Base-by-base conservation (phyloP, 2,113 vertebrate species). In the Ptilorrhoa leucosticta region DNA sequence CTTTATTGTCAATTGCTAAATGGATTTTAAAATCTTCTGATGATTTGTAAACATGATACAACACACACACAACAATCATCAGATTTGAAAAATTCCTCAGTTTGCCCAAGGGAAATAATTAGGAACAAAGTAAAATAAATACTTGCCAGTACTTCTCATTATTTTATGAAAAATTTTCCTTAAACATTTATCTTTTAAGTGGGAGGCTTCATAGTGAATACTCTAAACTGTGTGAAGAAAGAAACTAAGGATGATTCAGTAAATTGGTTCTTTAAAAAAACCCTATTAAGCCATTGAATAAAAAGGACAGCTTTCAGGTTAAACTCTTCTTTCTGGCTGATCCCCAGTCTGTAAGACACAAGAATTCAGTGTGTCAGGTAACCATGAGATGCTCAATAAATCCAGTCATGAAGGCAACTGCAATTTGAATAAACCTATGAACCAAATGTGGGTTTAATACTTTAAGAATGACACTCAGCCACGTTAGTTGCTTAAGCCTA, bases 201-300 rank as follows among this genome's bases (percentile, higher is more conserved):
- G 42, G 44, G 58, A 53, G 21, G 3, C 9, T 78, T 93, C 30
- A 45, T 26, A 61, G 44, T 30, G 30, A 91, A 39, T 73, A 37
- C 7, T 39, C 18, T 33, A 45, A 66, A 71, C 13, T 33, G 3
- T 9, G 14, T 64, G 31, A 24, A 86, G 22, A 83, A 86, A 69
- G 15, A 83, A 66, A 63, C 14, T 27, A 54, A 73, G 14, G 22
- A 75, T 61, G n/a, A 84, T 27, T 66, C 60, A 58, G 22, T 63
- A 81, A 61, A 87, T 10, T 57, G 24, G 50, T 65, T 78, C 16
- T 87, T 56, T 20, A 12, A 85, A 50, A 68, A 18, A 10, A 10
- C 0, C 0, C 2, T 54, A 19, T 54, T 50, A 65, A 92, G 26
- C 3, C 22, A 27, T 8, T 48, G 30, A 57, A 60, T 64, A 31